Evolutionary conservation across 1,140 invertebrate genomes (phyloP).

Genomic region (Magallana gigas): DNA sequence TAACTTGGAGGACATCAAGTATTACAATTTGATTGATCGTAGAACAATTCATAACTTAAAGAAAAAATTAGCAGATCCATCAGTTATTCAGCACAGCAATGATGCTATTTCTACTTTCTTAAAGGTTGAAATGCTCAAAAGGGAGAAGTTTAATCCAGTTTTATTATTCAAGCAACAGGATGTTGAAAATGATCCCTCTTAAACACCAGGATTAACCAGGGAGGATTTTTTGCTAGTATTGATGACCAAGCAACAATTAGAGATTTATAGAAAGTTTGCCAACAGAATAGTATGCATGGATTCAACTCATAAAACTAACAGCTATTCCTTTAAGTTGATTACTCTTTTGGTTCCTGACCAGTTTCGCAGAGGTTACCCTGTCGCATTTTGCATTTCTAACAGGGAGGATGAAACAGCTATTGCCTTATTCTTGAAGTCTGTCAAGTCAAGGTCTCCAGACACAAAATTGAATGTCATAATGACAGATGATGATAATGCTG

Average conservation of each 20-base stretch:
- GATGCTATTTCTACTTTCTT: constrained; percentile 39
- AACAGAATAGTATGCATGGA: constrained; percentile 47
- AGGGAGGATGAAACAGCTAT: constrained; percentile 34
- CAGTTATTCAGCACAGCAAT: constrained; percentile 31
- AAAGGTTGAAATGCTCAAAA: constrained; percentile 4
- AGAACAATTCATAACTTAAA: constrained; percentile 14
- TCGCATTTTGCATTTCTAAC: constrained; percentile 49
- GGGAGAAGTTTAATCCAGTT: constrained; percentile 30
- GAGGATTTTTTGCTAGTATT: constrained; percentile 42
- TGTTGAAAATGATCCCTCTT: not conserved
- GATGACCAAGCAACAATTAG: constrained; percentile 42
- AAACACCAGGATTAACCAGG: not conserved
- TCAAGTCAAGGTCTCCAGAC: constrained; percentile 38
- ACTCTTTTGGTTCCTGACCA: constrained; percentile 42
- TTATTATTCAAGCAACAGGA: constrained; percentile 33
- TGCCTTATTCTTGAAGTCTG: constrained; percentile 27
- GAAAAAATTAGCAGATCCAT: constrained; percentile 20
- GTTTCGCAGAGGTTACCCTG: constrained; percentile 45
- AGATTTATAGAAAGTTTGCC: constrained; percentile 43
- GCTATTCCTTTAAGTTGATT: constrained; percentile 40
- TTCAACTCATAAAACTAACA: constrained; percentile 45
- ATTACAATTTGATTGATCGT: constrained; percentile 33
- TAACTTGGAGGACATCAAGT: constrained; percentile 19
- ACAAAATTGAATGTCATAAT: constrained; percentile 38
- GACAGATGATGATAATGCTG: constrained; percentile 46